Percentiles rank a stretch among this genome's conserved stretches.
These are phyloP conservation scores for Hyposoter dolosus DNA, from an alignment of 2,888 invertebrate species.

Conservation along the genomic window DNA sequence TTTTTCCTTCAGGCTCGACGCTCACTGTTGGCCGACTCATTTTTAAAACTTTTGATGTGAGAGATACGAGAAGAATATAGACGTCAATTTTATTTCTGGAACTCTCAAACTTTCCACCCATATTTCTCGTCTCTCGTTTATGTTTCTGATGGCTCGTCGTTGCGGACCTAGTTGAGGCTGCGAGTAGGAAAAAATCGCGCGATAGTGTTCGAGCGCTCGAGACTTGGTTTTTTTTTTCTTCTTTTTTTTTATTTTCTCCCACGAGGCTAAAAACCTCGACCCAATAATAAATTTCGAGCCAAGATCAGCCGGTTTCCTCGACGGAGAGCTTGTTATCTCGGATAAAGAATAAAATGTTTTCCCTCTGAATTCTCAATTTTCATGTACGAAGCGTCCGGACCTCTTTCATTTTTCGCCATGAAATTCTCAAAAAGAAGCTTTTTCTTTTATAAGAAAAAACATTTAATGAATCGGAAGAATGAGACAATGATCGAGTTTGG, in stretches of 20 bases:
- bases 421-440: background rate
- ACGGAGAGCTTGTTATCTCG: conserved; percentile 11
- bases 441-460: background rate
- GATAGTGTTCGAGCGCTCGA: conserved; percentile 22
- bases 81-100: conserved; percentile 61
- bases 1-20: background rate
- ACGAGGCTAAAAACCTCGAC: conserved; percentile 2
- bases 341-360: conserved; percentile 42
- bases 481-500: conserved; percentile 6
- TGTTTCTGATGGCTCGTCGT: conserved; percentile 23
- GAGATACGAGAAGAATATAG: conserved; percentile 33
- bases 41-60: conserved; percentile 17
- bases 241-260: background rate
- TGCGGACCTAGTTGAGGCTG: conserved; percentile 38
- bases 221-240: conserved; percentile 1
- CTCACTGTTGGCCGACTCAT: background rate
- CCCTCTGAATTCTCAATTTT: background rate
- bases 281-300: conserved; percentile 37
- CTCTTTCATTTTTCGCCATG: background rate
- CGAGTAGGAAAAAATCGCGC: conserved; percentile 15
- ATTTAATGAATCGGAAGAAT: background rate
- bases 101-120: conserved; percentile 20
- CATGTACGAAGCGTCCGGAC: background rate
- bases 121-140: conserved; percentile 28
- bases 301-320: conserved; percentile 3